Percentiles rank a stretch among this genome's conserved stretches.
Evolutionary conservation across 2,113 vertebrate genomes (phyloP).

Genomic region (Arizona elegans): DNA sequence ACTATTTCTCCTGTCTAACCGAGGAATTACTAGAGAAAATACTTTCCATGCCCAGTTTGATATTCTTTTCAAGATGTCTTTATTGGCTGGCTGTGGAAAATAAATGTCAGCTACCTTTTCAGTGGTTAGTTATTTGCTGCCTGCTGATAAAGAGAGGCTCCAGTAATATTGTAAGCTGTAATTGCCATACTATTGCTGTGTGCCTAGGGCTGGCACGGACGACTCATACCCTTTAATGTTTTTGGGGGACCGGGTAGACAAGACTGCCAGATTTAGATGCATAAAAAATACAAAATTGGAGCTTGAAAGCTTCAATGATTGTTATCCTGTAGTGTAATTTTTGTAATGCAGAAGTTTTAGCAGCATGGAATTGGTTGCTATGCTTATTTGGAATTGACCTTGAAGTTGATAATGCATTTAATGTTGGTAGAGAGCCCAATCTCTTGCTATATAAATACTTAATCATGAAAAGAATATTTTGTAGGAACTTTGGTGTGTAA

Average conservation of each 20-base stretch:
- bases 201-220: neutral
- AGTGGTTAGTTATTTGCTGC: neutral
- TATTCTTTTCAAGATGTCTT: neutral
- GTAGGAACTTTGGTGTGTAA: constrained; percentile 24
- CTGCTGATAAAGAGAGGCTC: neutral
- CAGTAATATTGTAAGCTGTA: neutral
- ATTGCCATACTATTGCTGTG: neutral
- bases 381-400: constrained; percentile 22
- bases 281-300: neutral
- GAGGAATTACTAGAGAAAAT: neutral
- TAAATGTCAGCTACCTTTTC: neutral
- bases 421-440: constrained; percentile 18
- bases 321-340: neutral
- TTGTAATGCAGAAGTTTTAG: constrained; percentile 2
- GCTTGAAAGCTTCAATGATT: neutral
- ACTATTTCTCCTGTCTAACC: neutral
- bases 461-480: constrained; percentile 34
- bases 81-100: neutral
- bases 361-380: neutral
- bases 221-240: neutral
- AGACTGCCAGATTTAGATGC: neutral
- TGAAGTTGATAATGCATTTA: constrained; percentile 24
- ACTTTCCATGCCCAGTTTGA: neutral
- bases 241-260: neutral
- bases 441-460: constrained; percentile 30